Evolutionary conservation across 2,888 invertebrate species (phyloP), one percentile per base, ranked within the genome.

Genomic region (Acanthosoma haemorrhoidale): DNA sequence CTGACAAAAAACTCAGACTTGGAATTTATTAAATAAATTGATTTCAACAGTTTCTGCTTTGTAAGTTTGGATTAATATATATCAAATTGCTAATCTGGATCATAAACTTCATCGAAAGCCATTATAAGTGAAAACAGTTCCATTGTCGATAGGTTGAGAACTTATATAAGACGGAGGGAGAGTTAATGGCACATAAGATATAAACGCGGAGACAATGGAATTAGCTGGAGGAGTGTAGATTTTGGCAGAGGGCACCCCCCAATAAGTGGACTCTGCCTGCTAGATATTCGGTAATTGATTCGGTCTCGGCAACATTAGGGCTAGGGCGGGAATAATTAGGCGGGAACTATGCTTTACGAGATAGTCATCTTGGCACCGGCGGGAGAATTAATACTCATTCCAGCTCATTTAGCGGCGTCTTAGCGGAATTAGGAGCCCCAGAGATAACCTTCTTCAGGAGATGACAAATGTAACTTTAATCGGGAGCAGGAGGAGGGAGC

Each of bases 401-500:
- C 72, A 71, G 72, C 74, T 74, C 74, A 74, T 74, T 74, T 74
- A 74, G 71, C 69, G 60, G 70, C 70, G 69, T 73, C 73, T 72
- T 72, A 73, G 73, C 70, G 72, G 73, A 73, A 72, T 73, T 73
- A 70, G 69, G 15, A 29, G 38, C 38, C n/a, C n/a, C 25, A 41
- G 41, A 68, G 73, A 73, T 73, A 73, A 73, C 71, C 63, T 59
- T 67, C 67, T 68, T 59, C 39, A 39, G 63, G 58, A 41, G 73
- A 74, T 74, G 74, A 74, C 74, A 74, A 74, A 74, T 74, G 74
- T 73, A 70, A 73, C 73, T 74, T 74, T 74, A 74, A 74, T 74
- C 74, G 74, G 74, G 73, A 74, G 73, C 72, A 71, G 69, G 64
- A 39, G 25, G 41, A 39, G 61, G 32, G 34, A 41, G 41, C 39